These are phyloP conservation scores for Dicerorhinus sumatrensis DNA, from an alignment of 2,113 vertebrate genomes.

Conservation along the genomic window DNA sequence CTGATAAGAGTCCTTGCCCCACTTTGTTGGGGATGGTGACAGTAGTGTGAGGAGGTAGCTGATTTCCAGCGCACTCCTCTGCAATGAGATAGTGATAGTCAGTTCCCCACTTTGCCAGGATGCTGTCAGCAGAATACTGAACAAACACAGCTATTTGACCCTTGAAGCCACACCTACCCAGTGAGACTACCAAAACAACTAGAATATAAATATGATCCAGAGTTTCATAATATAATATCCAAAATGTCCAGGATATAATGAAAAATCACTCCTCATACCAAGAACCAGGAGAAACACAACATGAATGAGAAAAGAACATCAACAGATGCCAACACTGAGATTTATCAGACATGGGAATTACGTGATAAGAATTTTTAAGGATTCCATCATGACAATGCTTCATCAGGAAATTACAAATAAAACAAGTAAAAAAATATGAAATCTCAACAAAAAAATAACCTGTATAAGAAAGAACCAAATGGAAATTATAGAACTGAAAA, in stretches of 20 bases:
- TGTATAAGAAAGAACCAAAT: neutral
- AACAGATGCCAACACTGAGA: neutral
- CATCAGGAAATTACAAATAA: neutral
- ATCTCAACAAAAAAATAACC: neutral
- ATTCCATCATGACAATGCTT: neutral
- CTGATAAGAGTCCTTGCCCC: too few relatives aligned
- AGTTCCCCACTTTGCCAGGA: neutral
- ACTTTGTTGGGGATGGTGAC: neutral
- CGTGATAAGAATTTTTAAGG: neutral
- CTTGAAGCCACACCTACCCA: neutral
- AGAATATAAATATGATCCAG: neutral
- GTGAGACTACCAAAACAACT: neutral
- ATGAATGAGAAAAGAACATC: neutral
- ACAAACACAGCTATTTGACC: neutral
- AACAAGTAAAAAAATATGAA: neutral
- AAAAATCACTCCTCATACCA: neutral
- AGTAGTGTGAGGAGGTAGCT: too few relatives aligned
- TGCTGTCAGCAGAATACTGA: neutral
- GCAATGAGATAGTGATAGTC: too few relatives aligned
- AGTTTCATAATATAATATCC: neutral
- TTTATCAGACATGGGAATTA: neutral
- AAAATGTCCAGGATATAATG: neutral
- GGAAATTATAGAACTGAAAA: neutral
- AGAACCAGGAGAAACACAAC: neutral
- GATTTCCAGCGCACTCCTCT: neutral